phyloP scores from a whole-genome alignment of 2,113 vertebrate genomes.

The Arenaria interpres region DNA sequence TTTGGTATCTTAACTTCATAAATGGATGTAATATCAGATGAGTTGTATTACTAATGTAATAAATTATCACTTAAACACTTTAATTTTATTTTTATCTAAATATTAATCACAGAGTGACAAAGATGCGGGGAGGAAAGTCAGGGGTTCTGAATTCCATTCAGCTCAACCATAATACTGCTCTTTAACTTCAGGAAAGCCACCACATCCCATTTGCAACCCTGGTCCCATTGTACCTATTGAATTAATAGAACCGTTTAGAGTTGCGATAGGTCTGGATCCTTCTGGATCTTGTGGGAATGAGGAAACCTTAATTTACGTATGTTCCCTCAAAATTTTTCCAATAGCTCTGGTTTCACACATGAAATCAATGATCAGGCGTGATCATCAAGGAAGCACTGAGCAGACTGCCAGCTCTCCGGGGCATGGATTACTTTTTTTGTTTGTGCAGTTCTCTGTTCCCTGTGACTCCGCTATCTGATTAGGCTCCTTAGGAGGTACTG shows the following conservation, averaged over 20 bases:
- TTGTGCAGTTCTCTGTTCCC: not conserved
- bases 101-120: not conserved
- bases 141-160: not conserved
- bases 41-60: not conserved
- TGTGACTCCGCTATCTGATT: slow-evolving; percentile 13
- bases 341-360: not conserved
- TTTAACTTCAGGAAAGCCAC: not conserved
- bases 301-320: not conserved
- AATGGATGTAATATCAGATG: not conserved
- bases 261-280: not conserved
- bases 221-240: not conserved
- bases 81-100: not conserved
- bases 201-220: not conserved
- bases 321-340: not conserved
- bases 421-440: not conserved
- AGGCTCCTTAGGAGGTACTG: slow-evolving; percentile 52
- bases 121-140: not conserved
- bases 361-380: not conserved
- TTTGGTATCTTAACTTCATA: not conserved
- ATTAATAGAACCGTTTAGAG: not conserved
- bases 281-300: not conserved
- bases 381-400: not conserved
- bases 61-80: not conserved
- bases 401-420: not conserved
- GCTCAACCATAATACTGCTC: not conserved